Conservation (phyloP, 2,113 vertebrate species). For the Hirundichthys speculiger region DNA sequence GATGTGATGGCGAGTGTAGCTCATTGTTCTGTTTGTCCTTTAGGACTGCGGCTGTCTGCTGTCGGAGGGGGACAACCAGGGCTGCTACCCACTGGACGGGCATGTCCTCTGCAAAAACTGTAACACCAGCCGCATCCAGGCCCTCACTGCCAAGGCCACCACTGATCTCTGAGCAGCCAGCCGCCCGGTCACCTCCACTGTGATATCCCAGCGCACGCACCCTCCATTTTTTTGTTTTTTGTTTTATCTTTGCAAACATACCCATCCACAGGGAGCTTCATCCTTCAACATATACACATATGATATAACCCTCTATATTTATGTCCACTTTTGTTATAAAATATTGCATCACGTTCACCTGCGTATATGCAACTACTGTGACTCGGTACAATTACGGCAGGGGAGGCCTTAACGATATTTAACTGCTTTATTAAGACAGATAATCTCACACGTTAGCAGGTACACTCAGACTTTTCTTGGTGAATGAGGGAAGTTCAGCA, state of each 20-base stretch:
- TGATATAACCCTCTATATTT: constrained; percentile 15
- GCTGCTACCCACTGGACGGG: constrained; percentile 97
- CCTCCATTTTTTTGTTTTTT: not conserved
- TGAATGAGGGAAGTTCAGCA: no score
- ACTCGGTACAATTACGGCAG: constrained; percentile 45
- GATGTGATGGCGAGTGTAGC: no score
- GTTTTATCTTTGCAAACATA: constrained; percentile 24
- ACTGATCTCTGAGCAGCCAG: constrained; percentile 91
- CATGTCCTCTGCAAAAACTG: constrained; percentile 98
- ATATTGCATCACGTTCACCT: constrained; percentile 30
- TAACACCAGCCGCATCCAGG: constrained; percentile 93
- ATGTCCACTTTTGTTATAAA: constrained; percentile 24
- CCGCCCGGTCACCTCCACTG: constrained; percentile 46
- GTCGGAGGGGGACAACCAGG: constrained; percentile 97
- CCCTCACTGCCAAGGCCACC: constrained; percentile 95
- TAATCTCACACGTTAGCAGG: no score
- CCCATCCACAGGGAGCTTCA: constrained; percentile 42
- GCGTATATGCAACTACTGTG: constrained; percentile 15
- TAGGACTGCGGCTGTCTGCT: constrained; percentile 95
- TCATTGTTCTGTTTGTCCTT: constrained; percentile 59
- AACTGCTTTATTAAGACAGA: not conserved
- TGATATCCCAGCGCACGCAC: constrained; percentile 35
- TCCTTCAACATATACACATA: constrained; percentile 29
- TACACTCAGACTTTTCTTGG: no score
- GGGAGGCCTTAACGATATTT: constrained; percentile 1